Base-by-base conservation (phyloP, 2,888 invertebrate genomes). In the Dynastes hyllus region DNA sequence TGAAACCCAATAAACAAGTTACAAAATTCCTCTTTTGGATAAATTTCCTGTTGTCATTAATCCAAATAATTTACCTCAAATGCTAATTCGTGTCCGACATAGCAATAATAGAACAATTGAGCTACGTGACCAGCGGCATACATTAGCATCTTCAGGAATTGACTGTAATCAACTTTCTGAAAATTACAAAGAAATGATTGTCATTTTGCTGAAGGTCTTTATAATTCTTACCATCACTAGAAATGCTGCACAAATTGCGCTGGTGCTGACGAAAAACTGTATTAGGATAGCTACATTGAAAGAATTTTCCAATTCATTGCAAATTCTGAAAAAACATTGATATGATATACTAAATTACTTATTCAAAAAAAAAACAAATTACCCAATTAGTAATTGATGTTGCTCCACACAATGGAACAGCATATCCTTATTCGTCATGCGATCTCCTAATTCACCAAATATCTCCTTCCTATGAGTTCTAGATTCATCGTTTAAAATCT, bases 261-360 rank as follows among this genome's bases (percentile, higher is more conserved):
- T 76, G 11, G 80, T 77, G 65, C 82, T 82, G 8, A 81, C 80
- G 4, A 80, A 73, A 50, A 82, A 81, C 71, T 83, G 83, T 9
- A 83, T 78, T 29, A 79, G 63, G 69, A 82, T 58, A 63, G 78
- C 50, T 79, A 81, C 55, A 76, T 51, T n/a, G 79, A 79, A 77
- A 76, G 82, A 66, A 81, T 80, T 58, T 76, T 83, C 79, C 70
- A 83, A 77, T 45, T 83, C 79, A n/a, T 75, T 80, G 71, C 80
- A 82, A 22, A 83, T 78, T n/a, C 81, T 82, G 22, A 67, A 55
- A 79, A 78, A 61, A 65, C 50, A 66, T 32, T 53, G 13, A 9
- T 37, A 5, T 32, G 32, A 32, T 6, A 29, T 45, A 16, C 45
- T 27, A 77, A 13, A 51, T 65, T 4, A 2, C 16, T 32, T 32